Evolutionary conservation across 2,113 vertebrate species (phyloP).

Genomic region (Clarias gariepinus): DNA sequence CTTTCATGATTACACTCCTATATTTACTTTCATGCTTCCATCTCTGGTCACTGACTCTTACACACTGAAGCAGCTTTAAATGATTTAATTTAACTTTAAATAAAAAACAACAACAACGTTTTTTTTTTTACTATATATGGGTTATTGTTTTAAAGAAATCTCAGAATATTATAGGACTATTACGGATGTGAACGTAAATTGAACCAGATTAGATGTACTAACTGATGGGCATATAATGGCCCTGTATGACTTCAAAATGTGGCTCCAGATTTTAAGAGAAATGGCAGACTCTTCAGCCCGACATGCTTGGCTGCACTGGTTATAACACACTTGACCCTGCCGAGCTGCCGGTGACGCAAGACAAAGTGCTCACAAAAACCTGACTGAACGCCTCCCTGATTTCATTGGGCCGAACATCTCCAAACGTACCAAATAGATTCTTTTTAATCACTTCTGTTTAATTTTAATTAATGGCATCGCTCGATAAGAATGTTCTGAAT

Average conservation of each 20-base stretch:
- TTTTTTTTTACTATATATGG: conserved; percentile 63
- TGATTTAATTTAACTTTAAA: conserved; percentile 60
- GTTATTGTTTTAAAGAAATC: conserved; percentile 66
- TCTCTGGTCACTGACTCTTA: conserved; percentile 53
- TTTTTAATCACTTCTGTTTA: conserved; percentile 28
- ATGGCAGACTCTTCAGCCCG: conserved; percentile 52
- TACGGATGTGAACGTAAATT: conserved; percentile 65
- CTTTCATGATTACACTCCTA: conserved; percentile 64
- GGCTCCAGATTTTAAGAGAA: conserved; percentile 58
- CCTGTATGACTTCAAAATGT: conserved; percentile 51
- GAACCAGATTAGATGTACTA: conserved; percentile 59
- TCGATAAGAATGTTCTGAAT: conserved; percentile 28
- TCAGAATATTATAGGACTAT: conserved; percentile 60
- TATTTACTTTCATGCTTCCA: conserved; percentile 52
- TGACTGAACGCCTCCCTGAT: conserved; percentile 4
- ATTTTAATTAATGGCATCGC: conserved; percentile 19
- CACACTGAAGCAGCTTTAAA: conserved; percentile 60
- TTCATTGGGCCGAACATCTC: conserved; percentile 30
- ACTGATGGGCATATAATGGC: conserved; percentile 61
- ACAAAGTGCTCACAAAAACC: conserved; percentile 11
- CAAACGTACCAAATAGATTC: neutral
- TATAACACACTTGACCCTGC: conserved; percentile 63
- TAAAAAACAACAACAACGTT: no score
- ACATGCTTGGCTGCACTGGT: conserved; percentile 62
- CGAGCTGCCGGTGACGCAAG: conserved; percentile 59